A percentile compares a stretch with the other conserved stretches of the same genome.
phyloP scores from a whole-genome alignment of 2,797 vertebrate species.

The Coregonus suidteri region DNA sequence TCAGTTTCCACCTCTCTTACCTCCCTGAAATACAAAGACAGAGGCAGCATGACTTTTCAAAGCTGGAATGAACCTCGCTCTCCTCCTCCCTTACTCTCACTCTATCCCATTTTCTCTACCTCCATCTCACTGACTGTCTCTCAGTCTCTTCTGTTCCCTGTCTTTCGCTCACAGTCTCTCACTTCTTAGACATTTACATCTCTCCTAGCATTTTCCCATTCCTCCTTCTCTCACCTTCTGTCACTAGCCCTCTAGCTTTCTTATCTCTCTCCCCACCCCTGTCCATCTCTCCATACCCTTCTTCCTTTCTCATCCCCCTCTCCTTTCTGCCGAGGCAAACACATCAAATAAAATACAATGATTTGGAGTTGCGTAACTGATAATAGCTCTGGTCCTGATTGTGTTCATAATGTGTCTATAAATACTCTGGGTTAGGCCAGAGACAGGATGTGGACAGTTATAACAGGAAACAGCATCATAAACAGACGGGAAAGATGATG shows the following conservation, averaged over 20 bases:
- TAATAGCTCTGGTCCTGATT: conserved; percentile 29
- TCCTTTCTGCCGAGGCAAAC: background rate
- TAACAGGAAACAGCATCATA: conserved; percentile 54
- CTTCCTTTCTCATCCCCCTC: conserved; percentile 7
- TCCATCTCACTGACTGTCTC: too few relatives aligned
- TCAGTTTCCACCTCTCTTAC: conserved; percentile 58
- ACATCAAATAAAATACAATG: background rate
- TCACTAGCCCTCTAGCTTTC: too few relatives aligned
- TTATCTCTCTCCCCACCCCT: too few relatives aligned
- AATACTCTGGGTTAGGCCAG: conserved; percentile 38
- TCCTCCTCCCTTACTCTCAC: conserved; percentile 14
- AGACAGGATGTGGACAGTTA: conserved; percentile 48
- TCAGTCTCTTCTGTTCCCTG: too few relatives aligned
- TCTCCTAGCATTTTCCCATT: too few relatives aligned
- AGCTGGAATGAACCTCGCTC: conserved; percentile 37
- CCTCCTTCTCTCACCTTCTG: too few relatives aligned
- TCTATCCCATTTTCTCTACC: background rate
- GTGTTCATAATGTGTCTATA: conserved; percentile 50
- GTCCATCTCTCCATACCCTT: too few relatives aligned
- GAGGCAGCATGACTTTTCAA: conserved; percentile 55
- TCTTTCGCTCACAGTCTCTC: too few relatives aligned
- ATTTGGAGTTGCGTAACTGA: conserved; percentile 47
- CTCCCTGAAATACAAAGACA: conserved; percentile 67
- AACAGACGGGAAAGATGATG: conserved; percentile 36
- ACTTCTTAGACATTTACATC: too few relatives aligned